Evolutionary conservation across 2,888 invertebrate genomes (phyloP).

Genomic region (Mythimna albipuncta): DNA sequence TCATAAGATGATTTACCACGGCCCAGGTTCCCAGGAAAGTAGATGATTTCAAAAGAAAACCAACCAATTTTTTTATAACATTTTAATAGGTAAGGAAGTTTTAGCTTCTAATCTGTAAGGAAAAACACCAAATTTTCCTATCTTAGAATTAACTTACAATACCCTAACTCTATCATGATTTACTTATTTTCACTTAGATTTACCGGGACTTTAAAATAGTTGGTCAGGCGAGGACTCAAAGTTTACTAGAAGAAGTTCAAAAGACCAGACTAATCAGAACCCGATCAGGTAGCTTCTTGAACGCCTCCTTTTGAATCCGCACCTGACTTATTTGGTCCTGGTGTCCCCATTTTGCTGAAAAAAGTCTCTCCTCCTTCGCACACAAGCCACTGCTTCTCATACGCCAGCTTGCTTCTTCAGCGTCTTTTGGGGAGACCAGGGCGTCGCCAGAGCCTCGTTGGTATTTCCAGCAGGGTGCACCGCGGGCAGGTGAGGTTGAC

Average conservation of each 20-base stretch:
- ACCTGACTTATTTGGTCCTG: slow-evolving; percentile 15
- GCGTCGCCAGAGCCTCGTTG: slow-evolving; percentile 45
- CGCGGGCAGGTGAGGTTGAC: slow-evolving; percentile 54
- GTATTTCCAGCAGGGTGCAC: slow-evolving; percentile 43
- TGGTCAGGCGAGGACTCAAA: slow-evolving; percentile 18
- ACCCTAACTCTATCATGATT: slow-evolving; percentile 16
- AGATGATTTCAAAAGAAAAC: not conserved
- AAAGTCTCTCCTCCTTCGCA: not conserved
- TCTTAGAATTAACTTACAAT: slow-evolving; percentile 25
- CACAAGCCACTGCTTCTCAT: not conserved
- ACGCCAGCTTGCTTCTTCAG: slow-evolving; percentile 19
- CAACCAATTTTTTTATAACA: not conserved
- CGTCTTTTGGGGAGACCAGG: slow-evolving; percentile 24
- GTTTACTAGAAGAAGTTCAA: not conserved
- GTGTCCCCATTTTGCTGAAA: slow-evolving; percentile 14
- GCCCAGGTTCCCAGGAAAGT: not conserved
- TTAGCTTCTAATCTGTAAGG: slow-evolving; percentile 16
- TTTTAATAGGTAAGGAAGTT: not conserved
- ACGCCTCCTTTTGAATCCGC: slow-evolving; percentile 17
- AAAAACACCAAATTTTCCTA: slow-evolving; percentile 30
- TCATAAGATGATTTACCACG: too few species aligned
- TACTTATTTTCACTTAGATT: slow-evolving; percentile 7
- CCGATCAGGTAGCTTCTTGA: not conserved
- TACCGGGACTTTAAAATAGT: not conserved
- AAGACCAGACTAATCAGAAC: not conserved